Evolutionary conservation across 2,888 invertebrate genomes (phyloP), one percentile per base, ranked within the genome.

Genomic region (Drosophila atripex): DNA sequence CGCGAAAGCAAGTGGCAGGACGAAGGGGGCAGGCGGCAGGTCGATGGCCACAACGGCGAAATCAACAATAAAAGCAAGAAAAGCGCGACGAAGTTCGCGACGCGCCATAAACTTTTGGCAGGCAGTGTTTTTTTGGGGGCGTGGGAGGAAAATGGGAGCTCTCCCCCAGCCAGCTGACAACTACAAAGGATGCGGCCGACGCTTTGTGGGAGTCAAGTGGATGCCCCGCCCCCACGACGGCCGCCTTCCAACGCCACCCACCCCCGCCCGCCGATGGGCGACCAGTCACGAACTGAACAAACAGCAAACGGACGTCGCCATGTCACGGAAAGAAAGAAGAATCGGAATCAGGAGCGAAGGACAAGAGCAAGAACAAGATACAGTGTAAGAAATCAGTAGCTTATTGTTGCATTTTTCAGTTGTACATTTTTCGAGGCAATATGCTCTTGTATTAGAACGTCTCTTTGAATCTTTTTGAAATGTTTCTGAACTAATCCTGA

Each of bases 51-150:
- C 56, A 65, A 11, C 59, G 57, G 9, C 16, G 18, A 23, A 61
- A 61, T 64, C 73, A 68, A 25, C 46, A 60, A 51, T 50, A 78
- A 49, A 57, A 60, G 55, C 51, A 55, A 52, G 30, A 80, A 78
- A 85, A 78, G 59, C 86, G 72, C 79, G 78, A 85, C 79, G 76
- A 70, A 66, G 28, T 57, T 57, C 43, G 66, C 83, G 78, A 82
- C 79, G 83, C 66, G 83, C 79, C 86, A 78, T 88, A 88, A 80
- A 80, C 83, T 80, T 88, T 86, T 82, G 79, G 83, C 78, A 75
- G 75, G 47, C 73, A 23, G n/a, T 28, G 39, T 68, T 43, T 59
- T 50, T 14, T 28, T 28, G 2, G 28, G 28, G 9, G 28, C 9
- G 28, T 9, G 8, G 28, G 28, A 8, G 8, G 8, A 0, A 28